Evolutionary conservation across 2,113 vertebrate genomes (phyloP).

Genomic region (Hippocampus guttulatus): DNA sequence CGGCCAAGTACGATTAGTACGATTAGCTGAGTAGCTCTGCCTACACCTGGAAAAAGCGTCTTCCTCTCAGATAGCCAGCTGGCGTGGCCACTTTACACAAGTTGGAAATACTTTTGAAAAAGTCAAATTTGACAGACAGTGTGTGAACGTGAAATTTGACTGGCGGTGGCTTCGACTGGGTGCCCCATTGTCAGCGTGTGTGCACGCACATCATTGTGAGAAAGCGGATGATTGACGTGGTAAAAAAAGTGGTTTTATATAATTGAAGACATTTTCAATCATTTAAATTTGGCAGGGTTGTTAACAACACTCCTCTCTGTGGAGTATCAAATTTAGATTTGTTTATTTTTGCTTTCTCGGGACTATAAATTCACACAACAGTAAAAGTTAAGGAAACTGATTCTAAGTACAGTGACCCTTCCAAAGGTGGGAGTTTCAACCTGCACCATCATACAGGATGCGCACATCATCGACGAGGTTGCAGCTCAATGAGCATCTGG

Average conservation of each 20-base stretch:
- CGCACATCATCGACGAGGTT: not conserved
- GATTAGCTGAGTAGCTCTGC: too few species aligned
- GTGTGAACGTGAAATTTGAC: too few species aligned
- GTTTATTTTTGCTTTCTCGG: not conserved
- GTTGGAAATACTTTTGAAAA: too few species aligned
- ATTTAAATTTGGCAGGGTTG: not conserved
- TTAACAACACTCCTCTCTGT: not conserved
- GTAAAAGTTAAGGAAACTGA: not conserved
- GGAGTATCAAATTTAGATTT: not conserved
- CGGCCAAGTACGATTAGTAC: too few species aligned
- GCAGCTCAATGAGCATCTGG: not conserved
- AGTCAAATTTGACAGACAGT: too few species aligned
- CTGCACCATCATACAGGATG: not conserved
- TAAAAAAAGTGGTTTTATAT: not conserved
- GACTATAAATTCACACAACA: conserved; percentile 12
- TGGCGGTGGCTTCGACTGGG: too few species aligned
- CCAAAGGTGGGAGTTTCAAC: not conserved
- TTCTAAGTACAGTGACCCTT: not conserved
- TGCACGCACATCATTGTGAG: too few species aligned
- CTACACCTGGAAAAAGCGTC: too few species aligned
- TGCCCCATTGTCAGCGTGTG: too few species aligned
- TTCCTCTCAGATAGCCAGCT: too few species aligned
- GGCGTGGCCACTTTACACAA: too few species aligned
- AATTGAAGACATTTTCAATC: not conserved
- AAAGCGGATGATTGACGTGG: too few species aligned